A percentile compares a stretch with the other conserved stretches of the same genome.
Conservation (phyloP, 1,140 invertebrate species). For the Bilobella aurantiaca region DNA sequence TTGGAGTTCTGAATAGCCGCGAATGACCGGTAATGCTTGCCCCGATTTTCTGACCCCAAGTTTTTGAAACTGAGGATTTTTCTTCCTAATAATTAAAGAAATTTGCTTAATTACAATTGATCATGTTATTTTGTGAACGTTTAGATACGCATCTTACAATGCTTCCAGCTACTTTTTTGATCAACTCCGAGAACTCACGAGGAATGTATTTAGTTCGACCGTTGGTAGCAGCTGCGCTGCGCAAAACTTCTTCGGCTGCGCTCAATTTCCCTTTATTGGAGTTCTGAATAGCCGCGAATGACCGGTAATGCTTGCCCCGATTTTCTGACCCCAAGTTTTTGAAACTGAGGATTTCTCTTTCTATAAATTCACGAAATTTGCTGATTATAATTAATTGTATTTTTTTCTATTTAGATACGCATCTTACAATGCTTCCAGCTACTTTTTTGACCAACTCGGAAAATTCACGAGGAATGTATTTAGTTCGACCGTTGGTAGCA, state of each 20-base stretch:
- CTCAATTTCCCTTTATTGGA: constrained; percentile 25
- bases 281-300: constrained; percentile 30
- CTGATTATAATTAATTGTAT: no score
- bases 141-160: constrained; percentile 2
- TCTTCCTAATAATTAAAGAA: no score
- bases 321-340: no score
- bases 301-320: no score
- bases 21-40: no score
- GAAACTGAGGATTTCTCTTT: no score
- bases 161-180: constrained; percentile 17
- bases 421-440: constrained; percentile 18
- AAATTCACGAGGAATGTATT: constrained; percentile 25
- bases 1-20: constrained; percentile 14
- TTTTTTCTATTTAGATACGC: background rate
- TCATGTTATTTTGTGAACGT: no score
- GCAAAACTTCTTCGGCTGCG: constrained; percentile 33
- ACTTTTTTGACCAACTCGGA: constrained; percentile 15
- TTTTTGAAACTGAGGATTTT: no score
- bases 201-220: constrained; percentile 15
- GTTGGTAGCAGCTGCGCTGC: constrained; percentile 21
- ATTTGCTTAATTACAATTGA: no score
- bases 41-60: no score
- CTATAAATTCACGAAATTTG: no score
- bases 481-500: constrained; percentile 11
- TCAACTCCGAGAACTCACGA: constrained; percentile 20